Base-by-base conservation (phyloP, 2,888 invertebrate species). In the Xanthia togata region DNA sequence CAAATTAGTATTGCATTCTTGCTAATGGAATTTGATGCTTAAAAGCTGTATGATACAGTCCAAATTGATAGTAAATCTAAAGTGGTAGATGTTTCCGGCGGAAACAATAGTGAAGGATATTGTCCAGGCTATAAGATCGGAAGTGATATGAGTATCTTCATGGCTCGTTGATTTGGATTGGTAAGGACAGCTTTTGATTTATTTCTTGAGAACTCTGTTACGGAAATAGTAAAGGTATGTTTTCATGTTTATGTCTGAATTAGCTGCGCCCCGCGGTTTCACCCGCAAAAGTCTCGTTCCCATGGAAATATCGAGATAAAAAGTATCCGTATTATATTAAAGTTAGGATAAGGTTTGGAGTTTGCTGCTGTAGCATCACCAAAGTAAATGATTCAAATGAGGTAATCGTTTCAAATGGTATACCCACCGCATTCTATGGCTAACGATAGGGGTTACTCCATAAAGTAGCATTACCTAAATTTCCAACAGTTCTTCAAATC, bases 31-130 rank as follows among this genome's bases (percentile, higher is more conserved):
- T 77, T 74, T 84, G 59, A 77, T 67, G 72, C 79, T 86, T 84
- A 87, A 74, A 8, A 0, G 1, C 31, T 9, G n/a, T 9, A 70
- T n/a, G 59, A 82, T 79, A 87, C 79, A 84, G 84, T 82, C 62
- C 14, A 70, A 76, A 67, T 67, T 78, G 70, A 81, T 73, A 57
- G 73, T 78, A 67, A 57, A 77, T 38, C 69, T 76, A 73, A 76
- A 73, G 67, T 76, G 69, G 85, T 83, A 67, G 73, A 84, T 67
- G 83, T 81, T 82, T 90, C 90, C 89, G 87, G 79, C 82, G 73
- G 78, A 83, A 89, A 91, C 91, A 91, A 91, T 89, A 80, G 88
- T 76, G 87, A 90, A 90, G 89, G 91, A 86, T 90, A 87, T 83
- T 86, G 85, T 87, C 86, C 86, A 87, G 86, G 76, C 70, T 73